Evolutionary conservation across 2,888 invertebrate genomes (phyloP).

Genomic region (Epsilonema sp.): DNA sequence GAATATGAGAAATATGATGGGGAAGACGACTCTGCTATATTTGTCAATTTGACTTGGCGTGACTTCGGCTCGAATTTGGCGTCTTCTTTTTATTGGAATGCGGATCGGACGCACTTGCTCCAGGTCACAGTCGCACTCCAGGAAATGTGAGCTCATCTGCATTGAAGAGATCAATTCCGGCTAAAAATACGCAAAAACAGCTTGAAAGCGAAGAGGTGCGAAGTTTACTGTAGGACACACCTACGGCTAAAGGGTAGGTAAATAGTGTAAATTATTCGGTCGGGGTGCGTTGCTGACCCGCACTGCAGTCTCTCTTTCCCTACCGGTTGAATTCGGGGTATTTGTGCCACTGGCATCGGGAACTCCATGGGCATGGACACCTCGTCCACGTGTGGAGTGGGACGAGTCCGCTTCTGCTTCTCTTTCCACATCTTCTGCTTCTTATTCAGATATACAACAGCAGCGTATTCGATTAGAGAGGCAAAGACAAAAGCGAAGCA

Average conservation of each 20-base stretch:
- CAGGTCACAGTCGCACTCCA: slow-evolving; percentile 3
- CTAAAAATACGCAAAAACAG: no score
- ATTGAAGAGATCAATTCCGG: no score
- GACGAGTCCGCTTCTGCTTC: no score
- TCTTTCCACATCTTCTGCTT: slow-evolving; percentile 83
- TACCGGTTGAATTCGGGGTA: no score
- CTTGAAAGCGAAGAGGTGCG: no score
- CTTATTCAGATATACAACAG: slow-evolving; percentile 88
- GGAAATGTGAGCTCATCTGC: neutral
- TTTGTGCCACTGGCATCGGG: no score
- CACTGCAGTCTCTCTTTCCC: no score
- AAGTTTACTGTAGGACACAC: no score
- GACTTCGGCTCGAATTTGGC: slow-evolving; percentile 33
- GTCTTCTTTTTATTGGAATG: neutral
- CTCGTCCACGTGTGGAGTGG: no score
- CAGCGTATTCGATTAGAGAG: slow-evolving; percentile 81
- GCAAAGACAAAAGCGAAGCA: slow-evolving; percentile 98
- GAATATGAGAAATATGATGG: slow-evolving; percentile 92
- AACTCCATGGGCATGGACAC: no score
- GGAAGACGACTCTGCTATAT: slow-evolving; percentile 92
- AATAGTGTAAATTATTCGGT: neutral
- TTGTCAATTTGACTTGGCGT: slow-evolving; percentile 97
- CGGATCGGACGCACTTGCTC: neutral
- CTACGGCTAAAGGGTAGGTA: no score
- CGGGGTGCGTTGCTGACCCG: neutral